phyloP scores from a whole-genome alignment of 2,113 vertebrate species.

The Taxidea taxus region DNA sequence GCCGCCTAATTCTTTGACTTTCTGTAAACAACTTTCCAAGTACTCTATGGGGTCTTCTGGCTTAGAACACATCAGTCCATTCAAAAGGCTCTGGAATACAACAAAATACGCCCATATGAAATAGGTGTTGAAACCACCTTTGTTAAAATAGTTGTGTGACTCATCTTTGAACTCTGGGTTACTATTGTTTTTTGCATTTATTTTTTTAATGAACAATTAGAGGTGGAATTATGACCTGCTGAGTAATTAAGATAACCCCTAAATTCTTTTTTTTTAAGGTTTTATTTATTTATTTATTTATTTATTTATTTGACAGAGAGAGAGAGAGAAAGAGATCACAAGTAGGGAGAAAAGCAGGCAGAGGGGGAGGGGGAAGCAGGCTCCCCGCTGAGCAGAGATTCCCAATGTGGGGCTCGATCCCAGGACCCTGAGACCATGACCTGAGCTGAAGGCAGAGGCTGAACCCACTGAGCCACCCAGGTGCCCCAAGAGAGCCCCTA shows the following conservation, averaged over 20 bases:
- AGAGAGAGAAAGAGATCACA: no score
- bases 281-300: no score
- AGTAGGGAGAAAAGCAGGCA: no score
- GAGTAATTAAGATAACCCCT: neutral
- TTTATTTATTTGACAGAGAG: no score
- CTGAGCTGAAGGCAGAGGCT: no score
- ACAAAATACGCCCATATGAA: conserved; percentile 28
- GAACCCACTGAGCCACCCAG: no score
- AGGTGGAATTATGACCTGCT: neutral
- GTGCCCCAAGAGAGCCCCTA: neutral
- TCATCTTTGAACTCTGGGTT: neutral
- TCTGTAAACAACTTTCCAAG: conserved; percentile 94
- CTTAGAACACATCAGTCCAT: conserved; percentile 96
- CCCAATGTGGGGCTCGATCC: no score
- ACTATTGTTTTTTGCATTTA: neutral
- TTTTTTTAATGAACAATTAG: neutral
- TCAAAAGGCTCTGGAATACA: conserved; percentile 93
- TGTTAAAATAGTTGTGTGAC: neutral
- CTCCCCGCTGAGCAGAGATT: no score
- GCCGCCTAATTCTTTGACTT: conserved; percentile 94
- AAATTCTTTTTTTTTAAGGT: neutral
- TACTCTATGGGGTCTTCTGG: conserved; percentile 98
- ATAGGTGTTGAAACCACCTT: neutral
- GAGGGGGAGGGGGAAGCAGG: no score
- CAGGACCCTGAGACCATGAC: no score